Percentiles rank a stretch among this genome's conserved stretches.
phyloP scores from a whole-genome alignment of 2,797 vertebrate genomes.

The Florisuga fusca region DNA sequence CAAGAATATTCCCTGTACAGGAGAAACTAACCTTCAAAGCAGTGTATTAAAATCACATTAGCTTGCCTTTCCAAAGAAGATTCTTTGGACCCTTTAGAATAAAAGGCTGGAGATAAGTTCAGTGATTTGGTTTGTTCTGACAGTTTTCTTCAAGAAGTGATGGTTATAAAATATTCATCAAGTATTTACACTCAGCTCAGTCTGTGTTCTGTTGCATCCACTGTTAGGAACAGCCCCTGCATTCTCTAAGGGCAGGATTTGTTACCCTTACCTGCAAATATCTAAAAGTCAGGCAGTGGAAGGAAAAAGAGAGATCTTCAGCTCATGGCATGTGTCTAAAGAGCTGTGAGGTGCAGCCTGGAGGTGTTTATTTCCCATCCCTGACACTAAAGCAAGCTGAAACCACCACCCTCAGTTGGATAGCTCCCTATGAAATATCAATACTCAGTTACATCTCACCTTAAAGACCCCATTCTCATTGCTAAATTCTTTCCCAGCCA shows the following conservation, averaged over 20 bases:
- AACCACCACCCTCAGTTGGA: background rate
- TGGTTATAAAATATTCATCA: background rate
- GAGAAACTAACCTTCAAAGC: background rate
- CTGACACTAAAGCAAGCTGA: background rate
- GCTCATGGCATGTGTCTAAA: background rate
- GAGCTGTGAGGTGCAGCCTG: background rate
- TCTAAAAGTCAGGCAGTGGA: background rate
- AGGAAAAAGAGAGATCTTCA: background rate
- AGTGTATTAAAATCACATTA: background rate
- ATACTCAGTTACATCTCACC: background rate
- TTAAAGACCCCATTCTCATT: background rate
- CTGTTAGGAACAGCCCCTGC: background rate
- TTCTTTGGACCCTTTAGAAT: background rate
- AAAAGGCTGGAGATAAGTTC: background rate
- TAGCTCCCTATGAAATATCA: background rate
- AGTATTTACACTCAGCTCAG: background rate
- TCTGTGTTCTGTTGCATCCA: background rate
- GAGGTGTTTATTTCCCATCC: background rate
- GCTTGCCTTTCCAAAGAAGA: background rate
- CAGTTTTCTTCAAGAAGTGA: background rate
- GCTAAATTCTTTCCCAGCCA: background rate
- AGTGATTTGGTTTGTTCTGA: background rate
- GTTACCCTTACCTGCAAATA: slow-evolving; percentile 2
- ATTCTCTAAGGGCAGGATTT: slow-evolving; percentile 25
- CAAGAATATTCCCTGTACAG: background rate